Percentiles rank a stretch among this genome's conserved stretches.
These are phyloP conservation scores for Eretmochelys imbricata DNA, from an alignment of 2,113 vertebrate species.

Conservation along the genomic window DNA sequence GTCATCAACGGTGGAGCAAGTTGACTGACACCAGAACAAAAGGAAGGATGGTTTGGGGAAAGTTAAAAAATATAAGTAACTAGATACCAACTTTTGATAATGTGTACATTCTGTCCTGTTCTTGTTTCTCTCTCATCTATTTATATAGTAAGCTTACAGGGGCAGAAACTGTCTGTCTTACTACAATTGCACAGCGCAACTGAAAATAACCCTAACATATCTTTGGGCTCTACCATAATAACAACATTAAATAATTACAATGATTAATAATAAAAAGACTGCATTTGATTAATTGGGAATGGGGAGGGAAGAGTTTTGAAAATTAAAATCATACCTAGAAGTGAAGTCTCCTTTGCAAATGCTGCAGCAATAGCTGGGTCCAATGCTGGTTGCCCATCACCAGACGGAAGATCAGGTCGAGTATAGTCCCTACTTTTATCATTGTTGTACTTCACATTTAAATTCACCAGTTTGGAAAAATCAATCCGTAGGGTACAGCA, in stretches of 20 bases:
- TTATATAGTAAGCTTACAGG: neutral
- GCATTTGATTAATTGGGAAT: conserved; percentile 17
- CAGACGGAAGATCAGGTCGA: conserved; percentile 93
- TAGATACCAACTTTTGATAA: neutral
- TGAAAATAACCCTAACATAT: neutral
- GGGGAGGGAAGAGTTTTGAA: neutral
- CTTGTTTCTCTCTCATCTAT: neutral
- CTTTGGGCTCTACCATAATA: rapidly evolving
- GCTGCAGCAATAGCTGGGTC: conserved; percentile 91
- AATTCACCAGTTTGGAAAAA: conserved; percentile 98
- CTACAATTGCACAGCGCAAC: neutral
- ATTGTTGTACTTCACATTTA: conserved; percentile 99
- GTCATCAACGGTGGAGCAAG: neutral
- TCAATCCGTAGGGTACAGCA: conserved; percentile 98
- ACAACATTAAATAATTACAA: conserved; percentile 9
- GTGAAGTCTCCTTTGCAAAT: conserved; percentile 95
- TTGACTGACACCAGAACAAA: neutral
- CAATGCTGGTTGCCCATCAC: conserved; percentile 92
- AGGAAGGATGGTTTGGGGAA: neutral
- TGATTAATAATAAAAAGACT: neutral
- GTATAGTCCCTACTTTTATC: conserved; percentile 99
- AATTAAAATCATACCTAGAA: conserved; percentile 89
- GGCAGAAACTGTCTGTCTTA: neutral
- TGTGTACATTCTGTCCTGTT: neutral
- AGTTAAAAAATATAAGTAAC: neutral